Percentiles rank a stretch among this genome's conserved stretches.
Evolutionary conservation across 2,797 vertebrate species (phyloP).

Genomic region (Echeneis naucrates): DNA sequence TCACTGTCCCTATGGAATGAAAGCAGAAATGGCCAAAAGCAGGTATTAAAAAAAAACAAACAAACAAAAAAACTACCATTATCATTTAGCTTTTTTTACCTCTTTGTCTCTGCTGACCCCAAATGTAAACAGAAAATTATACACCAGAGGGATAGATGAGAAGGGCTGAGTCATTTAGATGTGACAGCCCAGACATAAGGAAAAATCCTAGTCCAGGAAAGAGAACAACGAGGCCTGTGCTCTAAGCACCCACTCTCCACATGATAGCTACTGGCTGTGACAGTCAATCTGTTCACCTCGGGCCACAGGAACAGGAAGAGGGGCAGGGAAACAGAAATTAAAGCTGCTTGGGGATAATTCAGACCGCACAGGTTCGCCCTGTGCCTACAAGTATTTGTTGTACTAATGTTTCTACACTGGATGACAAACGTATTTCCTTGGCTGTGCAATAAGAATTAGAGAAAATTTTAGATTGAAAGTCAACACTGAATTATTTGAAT

Average conservation of each 20-base stretch:
- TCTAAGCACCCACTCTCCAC: slow-evolving; percentile 51
- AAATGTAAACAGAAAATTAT: background rate
- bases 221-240: slow-evolving; percentile 22
- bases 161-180: slow-evolving; percentile 33
- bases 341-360: slow-evolving; percentile 17
- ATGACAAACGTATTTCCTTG: too few species aligned
- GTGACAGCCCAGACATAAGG: slow-evolving; percentile 42
- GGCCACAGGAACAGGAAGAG: background rate
- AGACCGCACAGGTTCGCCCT: background rate
- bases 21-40: too few species aligned
- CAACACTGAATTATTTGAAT: too few species aligned
- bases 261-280: slow-evolving; percentile 46
- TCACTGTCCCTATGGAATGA: too few species aligned
- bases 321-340: background rate
- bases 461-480: background rate
- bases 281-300: slow-evolving; percentile 53
- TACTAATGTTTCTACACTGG: background rate
- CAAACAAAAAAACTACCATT: background rate
- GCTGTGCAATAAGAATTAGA: background rate
- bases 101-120: background rate
- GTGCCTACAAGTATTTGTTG: background rate
- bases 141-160: background rate
- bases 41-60: too few species aligned
- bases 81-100: slow-evolving; percentile 2
- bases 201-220: slow-evolving; percentile 45